phyloP scores from a whole-genome alignment of 2,888 invertebrate species.

The Tupiocoris notatus region DNA sequence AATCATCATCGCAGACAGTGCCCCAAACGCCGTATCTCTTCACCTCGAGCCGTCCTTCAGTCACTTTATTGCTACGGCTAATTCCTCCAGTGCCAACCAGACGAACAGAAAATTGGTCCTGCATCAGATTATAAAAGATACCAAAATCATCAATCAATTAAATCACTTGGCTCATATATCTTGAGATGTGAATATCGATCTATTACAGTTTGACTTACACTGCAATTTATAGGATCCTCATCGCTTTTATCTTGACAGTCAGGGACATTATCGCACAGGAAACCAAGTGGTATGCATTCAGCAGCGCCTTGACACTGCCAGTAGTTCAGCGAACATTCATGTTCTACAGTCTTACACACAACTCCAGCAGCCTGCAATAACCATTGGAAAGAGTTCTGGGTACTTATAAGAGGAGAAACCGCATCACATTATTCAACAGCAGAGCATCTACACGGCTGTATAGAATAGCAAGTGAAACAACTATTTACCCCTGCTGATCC shows the following conservation, averaged over 20 bases:
- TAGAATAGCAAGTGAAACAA: too few species aligned
- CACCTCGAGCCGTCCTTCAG: constrained; percentile 70
- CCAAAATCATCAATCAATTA: too few species aligned
- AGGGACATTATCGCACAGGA: constrained; percentile 64
- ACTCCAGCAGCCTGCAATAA: constrained; percentile 60
- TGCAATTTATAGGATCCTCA: constrained; percentile 54
- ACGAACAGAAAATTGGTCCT: constrained; percentile 62
- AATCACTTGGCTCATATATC: background rate
- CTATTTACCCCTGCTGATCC: too few species aligned
- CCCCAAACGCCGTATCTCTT: constrained; percentile 70
- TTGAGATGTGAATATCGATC: background rate
- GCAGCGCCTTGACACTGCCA: constrained; percentile 65
- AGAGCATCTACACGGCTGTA: too few species aligned
- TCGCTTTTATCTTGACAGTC: constrained; percentile 68
- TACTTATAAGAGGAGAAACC: too few species aligned
- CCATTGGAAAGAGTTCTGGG: too few species aligned
- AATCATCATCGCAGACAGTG: constrained; percentile 76
- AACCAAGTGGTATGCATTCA: constrained; percentile 63
- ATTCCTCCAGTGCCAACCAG: constrained; percentile 53
- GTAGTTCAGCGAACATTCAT: constrained; percentile 60
- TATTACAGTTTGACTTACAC: constrained; percentile 2
- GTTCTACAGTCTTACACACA: constrained; percentile 57
- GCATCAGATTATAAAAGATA: constrained; percentile 16
- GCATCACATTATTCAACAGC: too few species aligned
- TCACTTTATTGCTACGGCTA: constrained; percentile 57